These are phyloP conservation scores for Meiosimyza platycephala DNA, from an alignment of 2,888 invertebrate genomes.

Conservation along the genomic window DNA sequence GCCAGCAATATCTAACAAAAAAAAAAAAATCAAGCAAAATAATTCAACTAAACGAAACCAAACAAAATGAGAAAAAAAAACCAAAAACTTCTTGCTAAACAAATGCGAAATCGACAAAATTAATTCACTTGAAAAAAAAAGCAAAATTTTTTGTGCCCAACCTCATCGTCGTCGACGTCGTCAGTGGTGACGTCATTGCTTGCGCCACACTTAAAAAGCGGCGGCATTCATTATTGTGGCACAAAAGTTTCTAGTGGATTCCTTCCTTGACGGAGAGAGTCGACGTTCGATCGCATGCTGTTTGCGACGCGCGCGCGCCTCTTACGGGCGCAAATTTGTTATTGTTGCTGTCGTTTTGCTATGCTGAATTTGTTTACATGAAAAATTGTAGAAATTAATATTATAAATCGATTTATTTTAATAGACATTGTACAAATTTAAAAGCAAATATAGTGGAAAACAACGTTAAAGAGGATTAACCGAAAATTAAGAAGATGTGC, in stretches of 20 bases:
- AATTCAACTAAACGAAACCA: neutral
- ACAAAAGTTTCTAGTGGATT: neutral
- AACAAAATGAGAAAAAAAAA: neutral
- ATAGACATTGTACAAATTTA: neutral
- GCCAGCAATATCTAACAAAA: constrained; percentile 5
- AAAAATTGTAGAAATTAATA: neutral
- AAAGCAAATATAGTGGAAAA: too few relatives aligned
- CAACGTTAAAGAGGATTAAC: too few relatives aligned
- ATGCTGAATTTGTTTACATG: constrained; percentile 2
- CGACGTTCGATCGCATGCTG: neutral
- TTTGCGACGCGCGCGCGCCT: neutral
- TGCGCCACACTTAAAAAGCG: neutral
- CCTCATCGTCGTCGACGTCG: neutral
- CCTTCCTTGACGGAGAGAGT: neutral
- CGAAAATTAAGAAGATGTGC: too few relatives aligned
- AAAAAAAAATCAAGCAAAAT: neutral
- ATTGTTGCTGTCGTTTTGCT: neutral
- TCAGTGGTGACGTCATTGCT: constrained; percentile 7
- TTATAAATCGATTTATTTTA: constrained; percentile 11
- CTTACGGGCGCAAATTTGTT: neutral
- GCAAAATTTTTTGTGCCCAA: neutral
- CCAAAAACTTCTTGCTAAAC: neutral
- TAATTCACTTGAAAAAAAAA: constrained; percentile 9
- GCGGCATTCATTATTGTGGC: neutral
- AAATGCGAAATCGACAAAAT: constrained; percentile 19